These are phyloP conservation scores for Panzeria rudis DNA, from an alignment of 2,888 invertebrate species.

Conservation along the genomic window DNA sequence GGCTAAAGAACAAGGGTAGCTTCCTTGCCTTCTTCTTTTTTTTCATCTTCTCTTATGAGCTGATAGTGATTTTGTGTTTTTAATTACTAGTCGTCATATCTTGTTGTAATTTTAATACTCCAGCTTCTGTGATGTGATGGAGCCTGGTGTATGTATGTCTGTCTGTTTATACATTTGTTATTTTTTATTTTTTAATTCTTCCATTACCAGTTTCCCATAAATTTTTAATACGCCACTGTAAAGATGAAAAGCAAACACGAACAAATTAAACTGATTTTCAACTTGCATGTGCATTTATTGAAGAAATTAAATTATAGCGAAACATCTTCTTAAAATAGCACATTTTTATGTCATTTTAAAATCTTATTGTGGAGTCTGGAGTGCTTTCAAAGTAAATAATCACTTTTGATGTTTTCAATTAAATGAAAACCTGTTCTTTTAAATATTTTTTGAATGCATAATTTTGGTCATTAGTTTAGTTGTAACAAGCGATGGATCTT, in stretches of 20 bases:
- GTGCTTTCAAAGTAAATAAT: conserved; percentile 39
- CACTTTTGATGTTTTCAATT: conserved; percentile 50
- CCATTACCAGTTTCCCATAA: conserved; percentile 67
- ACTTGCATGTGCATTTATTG: conserved; percentile 50
- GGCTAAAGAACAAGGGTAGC: conserved; percentile 31
- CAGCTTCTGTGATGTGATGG: conserved; percentile 54
- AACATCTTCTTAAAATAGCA: conserved; percentile 21
- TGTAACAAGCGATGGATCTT: not conserved
- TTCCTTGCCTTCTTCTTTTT: not conserved
- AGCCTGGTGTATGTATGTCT: conserved; percentile 13
- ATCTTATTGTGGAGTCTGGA: conserved; percentile 24
- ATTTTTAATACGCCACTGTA: conserved; percentile 70
- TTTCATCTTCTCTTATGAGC: not conserved
- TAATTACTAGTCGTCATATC: conserved; percentile 68
- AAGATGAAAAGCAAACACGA: conserved; percentile 49
- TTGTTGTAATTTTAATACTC: conserved; percentile 61
- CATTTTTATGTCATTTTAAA: conserved; percentile 34
- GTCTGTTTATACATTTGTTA: not conserved
- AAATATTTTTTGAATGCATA: not conserved
- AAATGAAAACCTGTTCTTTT: conserved; percentile 36
- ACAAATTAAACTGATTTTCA: conserved; percentile 56
- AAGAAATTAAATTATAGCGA: conserved; percentile 39
- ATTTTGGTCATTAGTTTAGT: not conserved
- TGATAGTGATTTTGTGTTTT: conserved; percentile 64
- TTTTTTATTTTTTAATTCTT: not conserved